Conservation (phyloP, 2,888 invertebrate species). For the Eucera pruinosa region DNA sequence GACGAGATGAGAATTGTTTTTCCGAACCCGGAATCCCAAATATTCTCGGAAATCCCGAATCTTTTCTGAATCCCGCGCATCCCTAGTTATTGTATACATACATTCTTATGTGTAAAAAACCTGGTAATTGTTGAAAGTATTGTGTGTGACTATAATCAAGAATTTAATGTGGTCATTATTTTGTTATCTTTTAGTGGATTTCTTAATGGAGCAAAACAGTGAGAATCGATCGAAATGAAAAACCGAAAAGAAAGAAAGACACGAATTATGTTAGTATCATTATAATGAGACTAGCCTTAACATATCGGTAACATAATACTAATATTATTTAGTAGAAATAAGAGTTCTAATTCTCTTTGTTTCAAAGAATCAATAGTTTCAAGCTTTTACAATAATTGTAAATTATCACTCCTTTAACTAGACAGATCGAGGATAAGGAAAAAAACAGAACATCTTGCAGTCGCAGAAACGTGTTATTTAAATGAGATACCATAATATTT, state of each 20-base stretch:
- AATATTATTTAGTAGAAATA: neutral
- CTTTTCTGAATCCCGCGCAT: too few species aligned
- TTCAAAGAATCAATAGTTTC: neutral
- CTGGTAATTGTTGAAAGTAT: conserved; percentile 7
- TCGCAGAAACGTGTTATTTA: conserved; percentile 51
- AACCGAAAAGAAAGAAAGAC: too few species aligned
- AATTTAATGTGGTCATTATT: neutral
- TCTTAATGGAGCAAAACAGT: too few species aligned
- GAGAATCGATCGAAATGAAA: too few species aligned
- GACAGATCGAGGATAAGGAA: neutral
- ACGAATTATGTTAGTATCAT: too few species aligned
- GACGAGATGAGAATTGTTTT: too few species aligned
- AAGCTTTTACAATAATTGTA: neutral
- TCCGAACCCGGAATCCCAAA: too few species aligned
- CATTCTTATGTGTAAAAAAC: neutral
- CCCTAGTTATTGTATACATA: neutral
- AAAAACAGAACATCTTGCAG: conserved; percentile 40
- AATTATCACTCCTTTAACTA: neutral
- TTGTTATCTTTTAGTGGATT: too few species aligned
- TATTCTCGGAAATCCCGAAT: too few species aligned
- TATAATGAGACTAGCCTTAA: neutral
- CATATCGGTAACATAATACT: neutral
- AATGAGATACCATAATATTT: conserved; percentile 63
- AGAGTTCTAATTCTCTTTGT: neutral
- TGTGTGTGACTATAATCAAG: neutral